Conservation (phyloP, 2,797 vertebrate species). For the Leptatherina wallacei region DNA sequence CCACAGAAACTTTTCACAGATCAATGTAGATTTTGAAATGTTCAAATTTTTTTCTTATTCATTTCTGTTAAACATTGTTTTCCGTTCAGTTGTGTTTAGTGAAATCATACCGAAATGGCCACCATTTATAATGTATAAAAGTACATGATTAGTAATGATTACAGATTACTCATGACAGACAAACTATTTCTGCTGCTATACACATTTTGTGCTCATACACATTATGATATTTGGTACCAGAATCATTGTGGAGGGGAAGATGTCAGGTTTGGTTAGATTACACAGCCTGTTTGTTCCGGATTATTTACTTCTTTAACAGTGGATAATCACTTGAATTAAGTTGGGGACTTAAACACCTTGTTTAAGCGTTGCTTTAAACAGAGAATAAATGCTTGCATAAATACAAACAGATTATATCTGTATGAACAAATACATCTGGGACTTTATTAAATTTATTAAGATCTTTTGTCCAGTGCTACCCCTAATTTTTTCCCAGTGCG, state of each 20-base stretch:
- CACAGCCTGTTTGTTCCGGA: not conserved
- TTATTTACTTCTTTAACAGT: not conserved
- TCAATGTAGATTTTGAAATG: no score
- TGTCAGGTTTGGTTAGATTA: not conserved
- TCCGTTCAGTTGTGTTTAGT: no score
- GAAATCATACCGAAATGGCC: no score
- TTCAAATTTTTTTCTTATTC: no score
- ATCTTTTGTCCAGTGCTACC: not conserved
- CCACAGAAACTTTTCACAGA: no score
- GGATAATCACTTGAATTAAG: not conserved
- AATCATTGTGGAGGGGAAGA: not conserved
- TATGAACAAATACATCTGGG: not conserved
- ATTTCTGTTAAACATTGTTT: no score
- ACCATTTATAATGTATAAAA: no score
- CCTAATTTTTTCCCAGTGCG: conserved; percentile 12
- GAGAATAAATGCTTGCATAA: not conserved
- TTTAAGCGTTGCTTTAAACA: conserved; percentile 1
- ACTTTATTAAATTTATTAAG: not conserved
- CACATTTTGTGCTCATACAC: not conserved
- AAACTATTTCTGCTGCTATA: not conserved
- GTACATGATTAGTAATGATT: not conserved
- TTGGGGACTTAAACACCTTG: not conserved
- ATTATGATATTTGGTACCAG: not conserved
- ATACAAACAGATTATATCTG: not conserved
- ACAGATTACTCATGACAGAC: not conserved